Base-by-base conservation (phyloP, 2,888 invertebrate genomes). In the Shargacucullia verbasci region DNA sequence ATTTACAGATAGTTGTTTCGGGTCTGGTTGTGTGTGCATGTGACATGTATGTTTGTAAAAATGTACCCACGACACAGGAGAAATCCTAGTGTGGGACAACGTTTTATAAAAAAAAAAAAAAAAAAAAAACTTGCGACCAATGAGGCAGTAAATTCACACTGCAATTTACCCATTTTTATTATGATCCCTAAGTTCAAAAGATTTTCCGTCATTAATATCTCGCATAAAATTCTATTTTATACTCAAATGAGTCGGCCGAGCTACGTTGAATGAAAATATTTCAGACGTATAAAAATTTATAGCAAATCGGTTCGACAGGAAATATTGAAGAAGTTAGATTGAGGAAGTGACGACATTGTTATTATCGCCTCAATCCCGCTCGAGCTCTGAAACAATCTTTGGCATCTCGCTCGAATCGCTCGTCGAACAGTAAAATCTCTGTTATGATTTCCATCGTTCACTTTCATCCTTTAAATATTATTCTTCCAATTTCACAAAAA, bases 321-420 rank as follows among this genome's bases (percentile, higher is more conserved):
- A 90, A 91, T 90, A 91, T 90, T 87, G 89, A 86, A 89, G 88
- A 89, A 90, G 88, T 89, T 86, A 86, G 85, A 90, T 91, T 90
- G 90, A 89, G 89, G 90, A 91, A 90, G 88, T 89, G 90, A 87
- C 87, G 90, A 90, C 90, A 90, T 91, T 89, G 90, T 91, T 92
- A 92, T 92, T 91, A 92, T 90, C 90, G 88, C 78, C 84, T 85
- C 88, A 86, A 88, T 89, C 85, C 87, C 80, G 76, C 79, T 78
- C 84, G 80, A 81, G 82, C 78, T 82, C 83, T 82, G 86, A 85
- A 90, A 91, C 88, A 91, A 91, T 91, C 88, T 90, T 87, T 85
- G 85, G 81, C 76, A 82, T 81, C 82, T 77, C 81, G 78, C 81
- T 83, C 82, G 86, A 80, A 88, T 89, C 84, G 85, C 82, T 83